phyloP scores from a whole-genome alignment of 2,888 invertebrate species.

The Euclidia mi region DNA sequence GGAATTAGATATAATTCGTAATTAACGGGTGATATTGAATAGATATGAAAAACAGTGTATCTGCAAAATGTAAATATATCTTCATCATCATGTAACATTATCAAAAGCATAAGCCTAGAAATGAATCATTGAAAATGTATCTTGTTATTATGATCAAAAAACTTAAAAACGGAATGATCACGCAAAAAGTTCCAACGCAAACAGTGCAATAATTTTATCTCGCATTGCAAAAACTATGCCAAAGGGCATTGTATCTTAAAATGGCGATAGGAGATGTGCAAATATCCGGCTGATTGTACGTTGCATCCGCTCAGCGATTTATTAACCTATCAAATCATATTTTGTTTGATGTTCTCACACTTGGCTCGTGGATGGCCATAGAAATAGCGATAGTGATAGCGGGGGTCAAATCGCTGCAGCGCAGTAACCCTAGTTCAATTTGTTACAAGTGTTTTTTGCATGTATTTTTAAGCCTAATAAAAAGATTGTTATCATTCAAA shows the following conservation, averaged over 20 bases:
- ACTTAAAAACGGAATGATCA: neutral
- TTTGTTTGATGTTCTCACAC: constrained; percentile 87
- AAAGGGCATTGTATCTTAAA: constrained; percentile 51
- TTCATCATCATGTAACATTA: too few relatives aligned
- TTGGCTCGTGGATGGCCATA: constrained; percentile 50
- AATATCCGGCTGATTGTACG: constrained; percentile 71
- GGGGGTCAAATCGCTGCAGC: neutral
- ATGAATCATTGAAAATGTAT: too few relatives aligned
- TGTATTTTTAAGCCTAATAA: too few relatives aligned
- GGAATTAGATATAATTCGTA: too few relatives aligned
- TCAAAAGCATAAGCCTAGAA: too few relatives aligned
- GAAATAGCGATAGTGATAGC: constrained; percentile 45
- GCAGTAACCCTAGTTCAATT: too few relatives aligned
- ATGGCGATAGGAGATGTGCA: constrained; percentile 62
- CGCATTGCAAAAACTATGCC: constrained; percentile 62
- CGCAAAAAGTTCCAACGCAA: constrained; percentile 8
- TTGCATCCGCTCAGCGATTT: constrained; percentile 56
- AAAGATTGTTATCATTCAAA: too few relatives aligned
- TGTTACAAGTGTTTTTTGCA: too few relatives aligned
- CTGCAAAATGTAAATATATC: too few relatives aligned
- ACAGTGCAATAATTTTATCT: constrained; percentile 13
- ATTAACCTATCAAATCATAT: constrained; percentile 81
- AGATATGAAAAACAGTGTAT: too few relatives aligned
- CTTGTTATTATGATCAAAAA: neutral
- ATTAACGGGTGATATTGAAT: too few relatives aligned